Base-by-base conservation (phyloP, 2,888 invertebrate species). In the Cremastobaeus sp. region DNA sequence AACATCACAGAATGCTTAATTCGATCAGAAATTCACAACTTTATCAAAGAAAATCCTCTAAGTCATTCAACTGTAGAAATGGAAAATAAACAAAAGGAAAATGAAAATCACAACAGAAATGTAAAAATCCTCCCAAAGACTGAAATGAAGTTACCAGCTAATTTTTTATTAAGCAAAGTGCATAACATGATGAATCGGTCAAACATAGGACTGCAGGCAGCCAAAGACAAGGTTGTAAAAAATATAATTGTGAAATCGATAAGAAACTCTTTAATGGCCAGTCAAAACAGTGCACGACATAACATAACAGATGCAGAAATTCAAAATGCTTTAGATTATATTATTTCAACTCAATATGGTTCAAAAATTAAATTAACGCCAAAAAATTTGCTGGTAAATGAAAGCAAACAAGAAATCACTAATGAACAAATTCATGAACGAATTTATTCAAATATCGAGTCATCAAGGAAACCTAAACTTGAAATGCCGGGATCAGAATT, bases 191-290 rank as follows among this genome's bases (percentile, higher is more conserved):
- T 79, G 34, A 57, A 72, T 0, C 59, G 71, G 15, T 77, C 83
- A 5, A 76, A 60, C 6, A 37, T 84, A 0, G 74, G 72, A 3
- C 17, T 74, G 39, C 50, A 80, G 32, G 71, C 73, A 1, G 76
- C 71, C 0, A 65, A 41, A 3, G 55, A 80, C 0, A 78, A 78
- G 0, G 18, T 73, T 0, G 76, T 81, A 0, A 76, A 78, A 34
- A 84, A 82, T 30, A 78, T 84, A 14, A 82, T 86, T 8, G 75
- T 83, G 0, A 75, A 80, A 25, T 76, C 83, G 11, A 57, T 84
- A 1, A 79, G 79, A 47, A 64, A 78, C 50, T 30, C 52, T 2
- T 35, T 83, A 3, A 65, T 55, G 12, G 69, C 77, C 0, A 74
- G 30, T 18, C 34, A 39, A 14, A 55, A 52, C 30, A 1, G 11